Percentiles rank a stretch among this genome's conserved stretches.
Conservation (phyloP, 1,140 invertebrate genomes). For the Adoxophyes honmai region DNA sequence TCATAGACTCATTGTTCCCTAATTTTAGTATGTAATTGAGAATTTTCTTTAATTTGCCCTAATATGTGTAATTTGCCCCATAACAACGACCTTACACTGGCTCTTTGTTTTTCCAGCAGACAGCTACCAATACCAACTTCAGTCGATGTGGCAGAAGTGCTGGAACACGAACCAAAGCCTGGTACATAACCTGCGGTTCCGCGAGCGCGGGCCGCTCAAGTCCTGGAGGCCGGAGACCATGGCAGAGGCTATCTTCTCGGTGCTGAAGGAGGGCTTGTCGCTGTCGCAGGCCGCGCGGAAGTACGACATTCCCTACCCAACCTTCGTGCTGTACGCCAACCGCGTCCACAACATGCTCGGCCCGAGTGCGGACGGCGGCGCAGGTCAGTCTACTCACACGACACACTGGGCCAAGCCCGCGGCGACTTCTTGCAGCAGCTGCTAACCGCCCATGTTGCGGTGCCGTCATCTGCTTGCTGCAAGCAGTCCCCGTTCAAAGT, state of each 20-base stretch:
- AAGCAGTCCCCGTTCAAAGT: too few species aligned
- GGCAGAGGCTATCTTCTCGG: constrained; percentile 95
- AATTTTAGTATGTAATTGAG: too few species aligned
- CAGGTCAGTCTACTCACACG: constrained; percentile 80
- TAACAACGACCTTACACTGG: constrained; percentile 24
- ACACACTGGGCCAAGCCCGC: too few species aligned
- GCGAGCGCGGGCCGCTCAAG: constrained; percentile 93
- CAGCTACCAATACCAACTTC: constrained; percentile 95
- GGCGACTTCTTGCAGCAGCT: too few species aligned
- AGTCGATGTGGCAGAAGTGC: constrained; percentile 96
- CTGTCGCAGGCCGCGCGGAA: constrained; percentile 93
- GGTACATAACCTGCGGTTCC: constrained; percentile 91
- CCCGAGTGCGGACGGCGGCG: constrained; percentile 90
- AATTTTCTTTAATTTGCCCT: too few species aligned
- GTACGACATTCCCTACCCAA: constrained; percentile 96
- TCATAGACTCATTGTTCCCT: too few species aligned
- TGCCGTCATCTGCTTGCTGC: too few species aligned
- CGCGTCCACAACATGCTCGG: constrained; percentile 95
- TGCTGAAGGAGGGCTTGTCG: constrained; percentile 92
- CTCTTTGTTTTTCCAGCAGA: constrained; percentile 81
- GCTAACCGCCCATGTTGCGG: too few species aligned
- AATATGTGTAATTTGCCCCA: too few species aligned
- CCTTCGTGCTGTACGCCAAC: constrained; percentile 95
- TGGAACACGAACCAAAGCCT: constrained; percentile 94
- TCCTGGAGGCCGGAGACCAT: constrained; percentile 96